A percentile compares a stretch with the other conserved stretches of the same genome.
Conservation (phyloP, 1,140 invertebrate genomes). For the Pentalonia nigronervosa region DNA sequence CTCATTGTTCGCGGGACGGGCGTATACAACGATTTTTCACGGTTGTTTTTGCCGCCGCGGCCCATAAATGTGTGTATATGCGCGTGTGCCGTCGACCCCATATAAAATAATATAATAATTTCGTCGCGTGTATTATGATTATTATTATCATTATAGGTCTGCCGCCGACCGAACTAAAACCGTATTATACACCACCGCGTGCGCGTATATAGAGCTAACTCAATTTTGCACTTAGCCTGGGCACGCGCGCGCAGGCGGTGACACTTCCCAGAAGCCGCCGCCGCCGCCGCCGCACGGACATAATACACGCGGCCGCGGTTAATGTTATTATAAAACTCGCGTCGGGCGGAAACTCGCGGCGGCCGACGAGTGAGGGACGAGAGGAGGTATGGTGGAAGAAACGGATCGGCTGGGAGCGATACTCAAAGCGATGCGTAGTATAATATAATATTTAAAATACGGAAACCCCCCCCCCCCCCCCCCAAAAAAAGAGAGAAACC, state of each 20-base stretch:
- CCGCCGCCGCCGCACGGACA: background rate
- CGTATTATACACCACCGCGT: background rate
- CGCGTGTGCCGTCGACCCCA: background rate
- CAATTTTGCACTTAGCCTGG: slow-evolving; percentile 60
- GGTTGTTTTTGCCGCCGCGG: slow-evolving; percentile 20
- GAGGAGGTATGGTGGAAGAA: background rate
- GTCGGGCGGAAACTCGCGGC: background rate
- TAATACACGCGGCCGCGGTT: slow-evolving; percentile 45
- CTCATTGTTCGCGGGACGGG: slow-evolving; percentile 2
- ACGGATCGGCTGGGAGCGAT: background rate
- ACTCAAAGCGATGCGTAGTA: background rate
- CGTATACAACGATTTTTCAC: slow-evolving; percentile 45
- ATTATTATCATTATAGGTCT: background rate
- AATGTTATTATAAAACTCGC: slow-evolving; percentile 54
- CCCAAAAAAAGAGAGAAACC: background rate
- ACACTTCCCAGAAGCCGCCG: slow-evolving; percentile 46
- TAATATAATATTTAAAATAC: background rate
- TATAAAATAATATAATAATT: background rate
- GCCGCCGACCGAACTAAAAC: slow-evolving; percentile 11
- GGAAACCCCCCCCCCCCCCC: too few relatives aligned
- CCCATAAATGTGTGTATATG: background rate
- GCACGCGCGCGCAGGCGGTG: slow-evolving; percentile 31
- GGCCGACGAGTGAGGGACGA: background rate
- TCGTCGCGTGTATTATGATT: background rate
- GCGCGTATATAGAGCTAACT: slow-evolving; percentile 54